These are phyloP conservation scores for Goniozus legneri DNA, from an alignment of 1,140 invertebrate species.

Conservation along the genomic window DNA sequence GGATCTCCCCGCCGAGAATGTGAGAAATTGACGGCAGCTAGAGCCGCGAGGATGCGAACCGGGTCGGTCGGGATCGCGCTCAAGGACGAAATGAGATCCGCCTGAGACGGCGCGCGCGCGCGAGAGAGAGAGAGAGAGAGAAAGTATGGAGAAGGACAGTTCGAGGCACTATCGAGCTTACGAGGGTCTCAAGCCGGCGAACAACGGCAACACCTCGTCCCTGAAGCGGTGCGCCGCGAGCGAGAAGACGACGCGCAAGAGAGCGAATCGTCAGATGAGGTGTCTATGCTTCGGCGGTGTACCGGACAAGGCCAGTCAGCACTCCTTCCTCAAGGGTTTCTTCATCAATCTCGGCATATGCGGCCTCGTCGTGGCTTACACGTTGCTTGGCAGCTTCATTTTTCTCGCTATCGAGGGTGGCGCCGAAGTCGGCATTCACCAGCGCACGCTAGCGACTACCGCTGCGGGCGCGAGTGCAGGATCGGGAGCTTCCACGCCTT, in stretches of 20 bases:
- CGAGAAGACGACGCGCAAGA: constrained; percentile 13
- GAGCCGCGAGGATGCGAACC: too few relatives aligned
- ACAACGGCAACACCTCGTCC: constrained; percentile 54
- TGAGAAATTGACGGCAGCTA: too few relatives aligned
- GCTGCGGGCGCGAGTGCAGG: constrained; percentile 50
- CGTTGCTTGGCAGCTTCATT: constrained; percentile 85
- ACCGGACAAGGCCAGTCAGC: constrained; percentile 62
- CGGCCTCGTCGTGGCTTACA: constrained; percentile 82
- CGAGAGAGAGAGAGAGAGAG: background rate
- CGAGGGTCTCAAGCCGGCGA: constrained; percentile 50
- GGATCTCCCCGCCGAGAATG: too few relatives aligned
- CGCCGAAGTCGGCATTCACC: constrained; percentile 58
- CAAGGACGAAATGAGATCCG: too few relatives aligned
- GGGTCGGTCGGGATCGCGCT: too few relatives aligned
- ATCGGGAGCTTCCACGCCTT: too few relatives aligned
- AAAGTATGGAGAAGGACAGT: constrained; percentile 42
- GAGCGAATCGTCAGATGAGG: constrained; percentile 42
- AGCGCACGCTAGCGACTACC: constrained; percentile 63
- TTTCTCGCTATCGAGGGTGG: constrained; percentile 86
- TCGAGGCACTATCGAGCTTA: constrained; percentile 46
- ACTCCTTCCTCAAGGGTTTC: constrained; percentile 66
- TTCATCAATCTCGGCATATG: constrained; percentile 87
- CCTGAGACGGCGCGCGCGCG: too few relatives aligned
- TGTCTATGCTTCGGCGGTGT: constrained; percentile 65
- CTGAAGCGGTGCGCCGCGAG: constrained; percentile 37